Base-by-base conservation (phyloP, 2,113 vertebrate genomes). In the Aix galericulata region DNA sequence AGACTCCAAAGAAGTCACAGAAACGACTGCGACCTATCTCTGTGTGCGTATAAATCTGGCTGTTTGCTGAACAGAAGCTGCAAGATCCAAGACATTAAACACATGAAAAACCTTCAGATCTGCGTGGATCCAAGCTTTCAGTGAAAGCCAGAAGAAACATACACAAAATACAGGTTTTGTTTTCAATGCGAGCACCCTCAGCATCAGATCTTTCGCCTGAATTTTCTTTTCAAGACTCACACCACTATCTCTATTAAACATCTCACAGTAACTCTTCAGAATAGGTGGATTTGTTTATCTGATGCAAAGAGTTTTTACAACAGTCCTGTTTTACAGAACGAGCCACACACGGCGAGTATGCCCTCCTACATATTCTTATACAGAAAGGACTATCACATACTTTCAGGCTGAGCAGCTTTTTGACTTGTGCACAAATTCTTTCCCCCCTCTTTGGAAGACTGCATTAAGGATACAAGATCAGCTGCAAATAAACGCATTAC, bases 231-330 rank as follows among this genome's bases (percentile, higher is more conserved):
- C 21, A 60, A 73, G 32, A 42, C 21, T 87, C 53, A 29, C 32
- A 60, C 8, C 8, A 75, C 12, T 50, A 72, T 50, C 46, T 93
- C 44, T 46, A 29, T 22, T 68, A 86, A 86, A 82, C 74, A 91
- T 64, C 52, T 72, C 59, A 63, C 31, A 58, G 59, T 62, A 85
- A 62, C 26, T 83, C 38, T 64, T 34, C 53, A 84, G 76, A 90
- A 75, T n/a, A 78, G 69, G 42, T 81, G 60, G 38, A 46, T 88
- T 82, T 62, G 74, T 48, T 79, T 79, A 76, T 80, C 60, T 53
- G 52, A 72, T 16, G 32, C 72, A 87, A 96, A 73, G 13, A 88
- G 26, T 34, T 92, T 92, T 89, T 71, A 85, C 60, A 82, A 42
- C 26, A 40, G 22, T 62, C 27, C 31, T 42, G 0, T 77, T 93